Evolutionary conservation across 2,113 vertebrate species (phyloP).

Genomic region (Cavia aperea): DNA sequence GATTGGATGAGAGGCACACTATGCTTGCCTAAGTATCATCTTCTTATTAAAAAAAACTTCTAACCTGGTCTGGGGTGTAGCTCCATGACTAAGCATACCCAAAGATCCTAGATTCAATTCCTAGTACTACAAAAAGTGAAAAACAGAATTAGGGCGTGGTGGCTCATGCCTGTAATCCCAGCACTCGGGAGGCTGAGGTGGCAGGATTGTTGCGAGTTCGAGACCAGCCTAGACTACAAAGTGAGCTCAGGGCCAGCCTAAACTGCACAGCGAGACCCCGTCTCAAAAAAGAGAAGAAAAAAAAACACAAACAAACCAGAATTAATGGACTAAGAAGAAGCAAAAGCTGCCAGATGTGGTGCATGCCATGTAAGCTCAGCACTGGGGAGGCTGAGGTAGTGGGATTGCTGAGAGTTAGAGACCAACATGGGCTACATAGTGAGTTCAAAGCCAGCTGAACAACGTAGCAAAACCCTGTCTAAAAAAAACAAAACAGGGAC

Average conservation of each 20-base stretch:
- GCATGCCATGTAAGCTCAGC: too few relatives aligned
- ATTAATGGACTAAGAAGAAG: too few relatives aligned
- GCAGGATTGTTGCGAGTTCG: neutral
- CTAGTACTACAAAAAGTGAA: neutral
- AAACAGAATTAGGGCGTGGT: neutral
- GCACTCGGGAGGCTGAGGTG: neutral
- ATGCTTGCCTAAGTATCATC: neutral
- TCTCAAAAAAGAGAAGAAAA: neutral
- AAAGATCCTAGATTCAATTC: neutral
- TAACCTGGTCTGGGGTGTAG: neutral
- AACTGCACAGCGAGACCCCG: neutral
- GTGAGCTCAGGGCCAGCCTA: neutral
- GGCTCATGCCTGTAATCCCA: neutral
- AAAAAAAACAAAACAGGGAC: too few relatives aligned
- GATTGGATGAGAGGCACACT: neutral
- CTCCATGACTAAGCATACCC: neutral
- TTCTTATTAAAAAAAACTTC: neutral
- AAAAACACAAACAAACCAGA: too few relatives aligned
- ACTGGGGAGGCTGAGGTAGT: too few relatives aligned
- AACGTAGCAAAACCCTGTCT: too few relatives aligned
- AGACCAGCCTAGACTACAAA: neutral
- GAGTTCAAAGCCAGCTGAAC: too few relatives aligned
- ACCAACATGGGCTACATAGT: too few relatives aligned
- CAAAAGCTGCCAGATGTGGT: too few relatives aligned
- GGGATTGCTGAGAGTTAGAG: too few relatives aligned